Evolutionary conservation across 1,140 invertebrate species (phyloP).

Genomic region (Cotesia glomerata): DNA sequence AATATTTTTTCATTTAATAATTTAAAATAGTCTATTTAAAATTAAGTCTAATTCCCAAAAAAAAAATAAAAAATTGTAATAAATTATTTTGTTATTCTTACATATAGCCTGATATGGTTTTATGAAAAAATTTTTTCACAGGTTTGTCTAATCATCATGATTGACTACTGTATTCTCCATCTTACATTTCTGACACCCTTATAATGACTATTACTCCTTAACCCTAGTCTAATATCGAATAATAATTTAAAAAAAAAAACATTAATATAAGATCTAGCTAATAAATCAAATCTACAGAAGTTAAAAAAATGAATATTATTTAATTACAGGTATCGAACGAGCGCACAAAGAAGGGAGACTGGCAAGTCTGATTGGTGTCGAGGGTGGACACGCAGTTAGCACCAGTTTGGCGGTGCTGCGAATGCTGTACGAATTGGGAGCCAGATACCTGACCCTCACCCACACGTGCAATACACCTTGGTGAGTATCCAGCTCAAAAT

Average conservation of each 20-base stretch:
- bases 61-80: too few relatives aligned
- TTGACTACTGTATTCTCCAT: too few relatives aligned
- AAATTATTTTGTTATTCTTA: too few relatives aligned
- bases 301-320: neutral
- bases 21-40: too few relatives aligned
- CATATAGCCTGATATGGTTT: too few relatives aligned
- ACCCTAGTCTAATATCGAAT: too few relatives aligned
- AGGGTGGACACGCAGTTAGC: conserved; percentile 84
- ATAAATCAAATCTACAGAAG: neutral
- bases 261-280: neutral
- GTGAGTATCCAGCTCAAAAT: conserved; percentile 62
- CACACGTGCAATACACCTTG: conserved; percentile 88
- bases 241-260: neutral
- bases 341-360: conserved; percentile 71
- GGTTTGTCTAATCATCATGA: too few relatives aligned
- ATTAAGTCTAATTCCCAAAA: too few relatives aligned
- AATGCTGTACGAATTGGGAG: conserved; percentile 82
- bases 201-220: too few relatives aligned
- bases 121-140: too few relatives aligned
- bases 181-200: too few relatives aligned
- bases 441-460: conserved; percentile 83
- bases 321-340: conserved; percentile 68
- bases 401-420: conserved; percentile 80
- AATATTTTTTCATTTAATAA: too few relatives aligned
- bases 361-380: conserved; percentile 78